Evolutionary conservation across 2,797 vertebrate genomes (phyloP).

Genomic region (Hephaestus fuliginosus): DNA sequence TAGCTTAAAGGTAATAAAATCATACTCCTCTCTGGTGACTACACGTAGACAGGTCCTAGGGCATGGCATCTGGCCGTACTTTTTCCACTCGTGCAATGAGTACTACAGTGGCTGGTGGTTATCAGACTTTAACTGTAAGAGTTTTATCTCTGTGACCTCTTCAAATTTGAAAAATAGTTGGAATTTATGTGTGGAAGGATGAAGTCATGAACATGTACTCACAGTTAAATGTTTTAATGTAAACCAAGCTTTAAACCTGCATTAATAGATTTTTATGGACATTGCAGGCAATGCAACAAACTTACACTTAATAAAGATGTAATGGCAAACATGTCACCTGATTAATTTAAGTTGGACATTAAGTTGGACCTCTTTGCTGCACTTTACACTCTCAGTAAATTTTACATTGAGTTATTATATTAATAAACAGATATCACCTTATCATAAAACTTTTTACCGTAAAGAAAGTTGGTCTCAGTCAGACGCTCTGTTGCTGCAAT

Average conservation of each 20-base stretch:
- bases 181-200: not conserved
- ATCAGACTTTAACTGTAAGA: not conserved
- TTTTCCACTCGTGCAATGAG: not conserved
- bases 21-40: not conserved
- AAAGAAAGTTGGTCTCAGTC: no score
- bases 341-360: no score
- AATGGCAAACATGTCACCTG: no score
- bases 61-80: not conserved
- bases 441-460: no score
- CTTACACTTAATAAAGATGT: not conserved
- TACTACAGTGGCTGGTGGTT: not conserved
- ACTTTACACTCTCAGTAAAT: no score
- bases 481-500: no score
- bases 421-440: no score
- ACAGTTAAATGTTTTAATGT: no score
- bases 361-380: no score
- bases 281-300: not conserved
- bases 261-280: no score
- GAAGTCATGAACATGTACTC: not conserved
- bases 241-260: no score
- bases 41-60: not conserved
- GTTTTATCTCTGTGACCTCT: not conserved
- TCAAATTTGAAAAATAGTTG: not conserved
- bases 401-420: no score
- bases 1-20: constrained; percentile 36